Conservation (phyloP, 2,797 vertebrate genomes). For the Chromis chromis region DNA sequence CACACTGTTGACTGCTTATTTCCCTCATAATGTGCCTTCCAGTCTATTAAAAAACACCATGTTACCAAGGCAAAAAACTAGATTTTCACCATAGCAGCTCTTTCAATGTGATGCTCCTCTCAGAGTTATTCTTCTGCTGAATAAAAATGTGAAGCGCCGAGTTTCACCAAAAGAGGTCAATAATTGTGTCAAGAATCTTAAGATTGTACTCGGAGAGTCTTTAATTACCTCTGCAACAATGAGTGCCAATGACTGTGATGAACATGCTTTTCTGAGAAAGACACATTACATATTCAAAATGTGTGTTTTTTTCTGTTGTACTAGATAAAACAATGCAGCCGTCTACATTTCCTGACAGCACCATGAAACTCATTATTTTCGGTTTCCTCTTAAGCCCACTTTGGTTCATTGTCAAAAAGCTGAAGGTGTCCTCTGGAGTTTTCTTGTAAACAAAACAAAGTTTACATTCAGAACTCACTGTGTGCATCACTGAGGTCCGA, state of each 20-base stretch:
- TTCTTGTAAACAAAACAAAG: not conserved
- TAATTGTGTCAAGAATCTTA: slow-evolving; percentile 50
- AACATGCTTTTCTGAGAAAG: slow-evolving; percentile 17
- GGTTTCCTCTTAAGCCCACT: not conserved
- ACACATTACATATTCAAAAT: slow-evolving; percentile 23
- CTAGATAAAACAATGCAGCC: slow-evolving; percentile 14
- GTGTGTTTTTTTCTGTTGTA: not conserved
- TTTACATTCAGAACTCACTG: not conserved
- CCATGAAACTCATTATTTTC: slow-evolving; percentile 2
- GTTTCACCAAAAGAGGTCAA: slow-evolving; percentile 31
- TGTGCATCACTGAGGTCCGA: not conserved
- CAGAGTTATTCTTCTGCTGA: slow-evolving; percentile 12
- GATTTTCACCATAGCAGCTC: too few species aligned
- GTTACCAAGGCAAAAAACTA: too few species aligned
- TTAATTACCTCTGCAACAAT: slow-evolving; percentile 43
- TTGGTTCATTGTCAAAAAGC: not conserved
- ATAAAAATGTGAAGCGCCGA: slow-evolving; percentile 19
- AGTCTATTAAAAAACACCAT: too few species aligned
- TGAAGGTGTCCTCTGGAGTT: not conserved
- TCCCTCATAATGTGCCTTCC: too few species aligned
- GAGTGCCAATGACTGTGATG: slow-evolving; percentile 23
- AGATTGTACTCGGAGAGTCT: slow-evolving; percentile 36
- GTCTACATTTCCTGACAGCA: slow-evolving; percentile 4
- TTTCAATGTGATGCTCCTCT: not conserved
- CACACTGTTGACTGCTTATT: too few species aligned